Evolutionary conservation across 2,113 vertebrate genomes (phyloP), one percentile per base, ranked within the genome.

Genomic region (Nesoenas mayeri): DNA sequence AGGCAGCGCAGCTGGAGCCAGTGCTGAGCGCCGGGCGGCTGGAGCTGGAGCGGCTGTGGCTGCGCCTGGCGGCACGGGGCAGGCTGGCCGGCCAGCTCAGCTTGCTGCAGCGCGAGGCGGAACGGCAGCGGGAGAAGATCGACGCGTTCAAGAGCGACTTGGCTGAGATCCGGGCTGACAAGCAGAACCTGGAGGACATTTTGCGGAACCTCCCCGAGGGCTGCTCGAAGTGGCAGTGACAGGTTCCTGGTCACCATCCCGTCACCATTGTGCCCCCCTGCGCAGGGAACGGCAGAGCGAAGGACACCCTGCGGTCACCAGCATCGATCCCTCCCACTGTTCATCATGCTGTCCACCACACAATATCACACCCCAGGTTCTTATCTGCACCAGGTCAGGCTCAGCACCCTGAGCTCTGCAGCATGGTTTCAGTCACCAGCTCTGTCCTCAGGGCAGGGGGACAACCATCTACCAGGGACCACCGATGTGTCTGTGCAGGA

Each of bases 171-270:
- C 95, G 25, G 5, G 98, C 98, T 0, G 99, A 99, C 97, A 98
- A 98, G 94, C 92, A 95, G 95, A 99, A 99, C 97, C 88, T 99
- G 95, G 98, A 98, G 94, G 98, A 99, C 97, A 99, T 99, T 64
- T 96, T 98, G 85, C 96, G 81, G 44, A 99, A 98, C 91, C 97
- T 99, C 91, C 99, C 99, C 0, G 64, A 97, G 91, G 96, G 97
- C 86, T 99, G 99, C 88, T 97, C 97, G 0, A 80, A 96, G 91
- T 94, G 94, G 89, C 86, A 95, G 65, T 97, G 96, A 97, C 21
- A 32, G 26, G 50, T 20, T 7, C 5, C 21, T 12, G 16, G 86
- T 12, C 31, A 12, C 54, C 53, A 10, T 17, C 22, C 36, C 24
- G 0, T 6, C 47, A 29, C 88, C 44, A 54, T 62, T 10, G 26